Percentiles rank a stretch among this genome's conserved stretches.
These are phyloP conservation scores for Lepus townsendii DNA, from an alignment of 2,797 vertebrate genomes.

Conservation along the genomic window DNA sequence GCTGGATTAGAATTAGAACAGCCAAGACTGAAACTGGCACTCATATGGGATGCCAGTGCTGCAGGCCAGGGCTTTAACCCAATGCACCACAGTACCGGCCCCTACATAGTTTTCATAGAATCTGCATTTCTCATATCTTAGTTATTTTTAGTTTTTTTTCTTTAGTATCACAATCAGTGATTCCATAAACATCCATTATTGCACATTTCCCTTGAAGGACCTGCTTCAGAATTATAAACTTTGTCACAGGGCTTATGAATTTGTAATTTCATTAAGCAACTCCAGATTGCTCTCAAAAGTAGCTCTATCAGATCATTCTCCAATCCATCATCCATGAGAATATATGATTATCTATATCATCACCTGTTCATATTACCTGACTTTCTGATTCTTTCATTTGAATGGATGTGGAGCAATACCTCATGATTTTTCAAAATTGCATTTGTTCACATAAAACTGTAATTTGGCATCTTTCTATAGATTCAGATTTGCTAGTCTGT, in stretches of 20 bases:
- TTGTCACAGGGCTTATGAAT: neutral
- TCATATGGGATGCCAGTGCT: too few relatives aligned
- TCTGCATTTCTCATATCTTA: conserved; percentile 29
- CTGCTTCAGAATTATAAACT: conserved; percentile 55
- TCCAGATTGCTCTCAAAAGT: conserved; percentile 47
- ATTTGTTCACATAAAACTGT: conserved; percentile 1
- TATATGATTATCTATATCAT: conserved; percentile 14
- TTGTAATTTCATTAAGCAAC: conserved; percentile 49
- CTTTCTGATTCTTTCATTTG: conserved; percentile 53
- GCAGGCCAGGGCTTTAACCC: too few relatives aligned
- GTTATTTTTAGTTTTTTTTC: conserved; percentile 21
- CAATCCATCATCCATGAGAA: neutral
- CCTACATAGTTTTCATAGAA: conserved; percentile 2
- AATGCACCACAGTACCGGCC: too few relatives aligned
- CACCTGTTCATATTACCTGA: conserved; percentile 35
- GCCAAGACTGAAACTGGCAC: too few relatives aligned
- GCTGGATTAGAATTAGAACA: too few relatives aligned
- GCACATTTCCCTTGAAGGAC: neutral
- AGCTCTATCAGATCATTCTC: neutral
- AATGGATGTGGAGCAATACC: neutral
- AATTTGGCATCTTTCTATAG: conserved; percentile 10
- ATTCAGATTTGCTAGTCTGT: conserved; percentile 1
- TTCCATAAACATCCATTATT: conserved; percentile 51
- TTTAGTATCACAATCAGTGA: conserved; percentile 30
- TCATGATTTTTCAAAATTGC: conserved; percentile 54